Conservation (phyloP, 2,797 vertebrate species). For the Lutjanus campechanus region DNA sequence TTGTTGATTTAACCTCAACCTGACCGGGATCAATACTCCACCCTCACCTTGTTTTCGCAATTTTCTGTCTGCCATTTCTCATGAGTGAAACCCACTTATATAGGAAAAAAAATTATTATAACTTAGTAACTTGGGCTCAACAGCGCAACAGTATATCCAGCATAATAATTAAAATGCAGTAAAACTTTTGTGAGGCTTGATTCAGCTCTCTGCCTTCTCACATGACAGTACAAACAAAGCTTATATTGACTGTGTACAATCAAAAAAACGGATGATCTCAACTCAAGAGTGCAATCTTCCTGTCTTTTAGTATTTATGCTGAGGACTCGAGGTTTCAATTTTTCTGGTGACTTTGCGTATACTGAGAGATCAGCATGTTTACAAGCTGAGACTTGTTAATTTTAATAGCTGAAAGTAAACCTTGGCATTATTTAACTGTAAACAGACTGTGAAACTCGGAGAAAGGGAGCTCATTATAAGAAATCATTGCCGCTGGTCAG, state of each 20-base stretch:
- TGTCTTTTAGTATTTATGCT: neutral
- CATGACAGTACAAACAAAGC: neutral
- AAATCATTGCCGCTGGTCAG: too few species aligned
- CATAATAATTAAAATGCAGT: too few species aligned
- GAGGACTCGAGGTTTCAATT: neutral
- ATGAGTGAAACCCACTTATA: neutral
- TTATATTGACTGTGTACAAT: neutral
- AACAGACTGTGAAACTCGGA: neutral
- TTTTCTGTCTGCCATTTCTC: neutral
- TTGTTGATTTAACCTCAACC: neutral
- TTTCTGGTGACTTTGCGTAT: neutral
- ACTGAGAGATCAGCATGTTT: neutral
- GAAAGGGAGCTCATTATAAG: neutral
- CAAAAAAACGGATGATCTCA: neutral
- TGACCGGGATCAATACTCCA: conserved; percentile 8
- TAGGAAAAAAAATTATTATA: neutral
- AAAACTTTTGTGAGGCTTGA: neutral
- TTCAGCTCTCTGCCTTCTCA: neutral
- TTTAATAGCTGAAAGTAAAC: neutral
- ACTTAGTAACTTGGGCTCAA: neutral
- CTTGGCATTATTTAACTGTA: neutral
- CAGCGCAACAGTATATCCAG: neutral
- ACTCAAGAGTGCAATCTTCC: neutral
- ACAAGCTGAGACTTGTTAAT: neutral
- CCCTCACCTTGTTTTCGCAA: neutral